Evolutionary conservation across 2,797 vertebrate species (phyloP).

Genomic region (Fundulus diaphanus): DNA sequence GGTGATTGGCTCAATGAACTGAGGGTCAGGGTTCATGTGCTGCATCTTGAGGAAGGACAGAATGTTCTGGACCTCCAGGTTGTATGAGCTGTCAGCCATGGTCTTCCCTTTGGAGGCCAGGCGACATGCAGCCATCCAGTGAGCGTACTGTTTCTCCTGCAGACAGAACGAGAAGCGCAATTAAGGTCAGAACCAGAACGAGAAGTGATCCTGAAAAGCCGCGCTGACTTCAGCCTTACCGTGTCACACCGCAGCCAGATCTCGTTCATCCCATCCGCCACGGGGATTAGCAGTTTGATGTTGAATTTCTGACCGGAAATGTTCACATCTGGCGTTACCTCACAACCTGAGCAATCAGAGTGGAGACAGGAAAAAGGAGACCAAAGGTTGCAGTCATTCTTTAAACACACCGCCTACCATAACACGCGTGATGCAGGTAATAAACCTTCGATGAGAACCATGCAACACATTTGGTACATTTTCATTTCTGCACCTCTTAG

Average conservation of each 20-base stretch:
- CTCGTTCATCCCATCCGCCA: conserved; percentile 99
- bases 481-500: conserved; percentile 86
- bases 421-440: conserved; percentile 8
- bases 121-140: conserved; percentile 99
- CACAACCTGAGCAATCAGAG: conserved; percentile 86
- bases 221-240: conserved; percentile 73
- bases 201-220: neutral
- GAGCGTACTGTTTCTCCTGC: conserved; percentile 98
- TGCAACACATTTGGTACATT: conserved; percentile 17
- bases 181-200: neutral
- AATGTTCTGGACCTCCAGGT: conserved; percentile 97
- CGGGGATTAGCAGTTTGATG: conserved; percentile 97
- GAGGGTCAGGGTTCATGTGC: conserved; percentile 96
- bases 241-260: conserved; percentile 98
- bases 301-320: conserved; percentile 99
- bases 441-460: conserved; percentile 2
- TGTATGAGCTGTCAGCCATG: conserved; percentile 99
- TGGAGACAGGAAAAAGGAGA: conserved; percentile 28
- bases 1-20: conserved; percentile 93
- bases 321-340: conserved; percentile 99
- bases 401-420: conserved; percentile 16
- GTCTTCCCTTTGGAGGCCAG: conserved; percentile 98
- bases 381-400: conserved; percentile 43
- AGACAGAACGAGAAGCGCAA: neutral
- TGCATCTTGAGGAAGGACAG: conserved; percentile 99